These are phyloP conservation scores for Ligdia adustata DNA, from an alignment of 2,888 invertebrate species.

Conservation along the genomic window DNA sequence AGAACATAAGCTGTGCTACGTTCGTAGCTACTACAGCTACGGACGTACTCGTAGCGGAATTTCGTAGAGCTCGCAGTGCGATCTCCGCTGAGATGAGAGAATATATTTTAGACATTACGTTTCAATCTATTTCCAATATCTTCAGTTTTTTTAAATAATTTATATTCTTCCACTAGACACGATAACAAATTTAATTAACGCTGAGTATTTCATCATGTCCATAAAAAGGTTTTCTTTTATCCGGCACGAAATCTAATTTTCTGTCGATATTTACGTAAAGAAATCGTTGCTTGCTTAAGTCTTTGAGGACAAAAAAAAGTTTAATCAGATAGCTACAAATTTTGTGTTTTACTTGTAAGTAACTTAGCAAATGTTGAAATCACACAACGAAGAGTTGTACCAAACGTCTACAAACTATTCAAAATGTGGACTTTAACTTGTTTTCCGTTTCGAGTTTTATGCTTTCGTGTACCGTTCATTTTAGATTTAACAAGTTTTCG, in stretches of 20 bases:
- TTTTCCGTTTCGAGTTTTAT: slow-evolving; percentile 21
- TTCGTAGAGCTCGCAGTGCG: slow-evolving; percentile 9
- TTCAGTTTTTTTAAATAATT: too few species aligned
- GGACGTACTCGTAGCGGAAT: too few species aligned
- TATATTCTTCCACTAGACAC: too few species aligned
- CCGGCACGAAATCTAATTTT: too few species aligned
- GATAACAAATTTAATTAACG: too few species aligned
- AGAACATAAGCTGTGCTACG: too few species aligned
- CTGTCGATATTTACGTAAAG: too few species aligned
- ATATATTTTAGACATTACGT: neutral
- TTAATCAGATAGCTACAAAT: slow-evolving; percentile 1
- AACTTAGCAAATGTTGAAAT: slow-evolving; percentile 13
- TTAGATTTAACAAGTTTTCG: slow-evolving; percentile 19
- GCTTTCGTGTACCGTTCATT: slow-evolving; percentile 13
- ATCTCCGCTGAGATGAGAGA: slow-evolving; percentile 6
- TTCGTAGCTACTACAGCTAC: too few species aligned
- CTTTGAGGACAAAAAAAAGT: slow-evolving; percentile 2
- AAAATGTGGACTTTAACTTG: slow-evolving; percentile 13
- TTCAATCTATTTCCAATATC: slow-evolving; percentile 9
- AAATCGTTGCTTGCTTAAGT: too few species aligned
- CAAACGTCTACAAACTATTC: slow-evolving; percentile 17
- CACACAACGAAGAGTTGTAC: slow-evolving; percentile 6
- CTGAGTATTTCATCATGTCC: too few species aligned
- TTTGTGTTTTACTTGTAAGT: slow-evolving; percentile 3
- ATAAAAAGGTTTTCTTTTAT: too few species aligned